Percentiles rank a stretch among this genome's conserved stretches.
Evolutionary conservation across 2,797 vertebrate species (phyloP).

Genomic region (Valencia hispanica): DNA sequence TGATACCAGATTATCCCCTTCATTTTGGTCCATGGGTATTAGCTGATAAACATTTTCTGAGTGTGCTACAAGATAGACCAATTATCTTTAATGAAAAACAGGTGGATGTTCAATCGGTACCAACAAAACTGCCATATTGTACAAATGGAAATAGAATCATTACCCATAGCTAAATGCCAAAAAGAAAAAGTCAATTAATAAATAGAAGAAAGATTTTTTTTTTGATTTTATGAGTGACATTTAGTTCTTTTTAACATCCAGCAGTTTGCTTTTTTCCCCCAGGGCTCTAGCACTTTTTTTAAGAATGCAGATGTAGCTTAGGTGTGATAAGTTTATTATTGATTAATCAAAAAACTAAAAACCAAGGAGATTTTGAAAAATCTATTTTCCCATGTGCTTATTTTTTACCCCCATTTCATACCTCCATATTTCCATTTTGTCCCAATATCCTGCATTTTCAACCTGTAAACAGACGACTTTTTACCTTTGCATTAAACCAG

Average conservation of each 20-base stretch:
- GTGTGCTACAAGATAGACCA: conserved; percentile 27
- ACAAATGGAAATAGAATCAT: conserved; percentile 20
- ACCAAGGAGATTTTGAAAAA: neutral
- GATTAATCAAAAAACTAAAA: neutral
- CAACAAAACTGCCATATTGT: conserved; percentile 26
- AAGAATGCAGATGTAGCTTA: neutral
- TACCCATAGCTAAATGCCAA: neutral
- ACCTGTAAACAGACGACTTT: neutral
- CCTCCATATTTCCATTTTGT: neutral
- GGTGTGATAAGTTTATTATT: neutral
- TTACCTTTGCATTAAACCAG: no score
- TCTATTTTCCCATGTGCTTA: neutral
- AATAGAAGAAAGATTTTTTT: neutral
- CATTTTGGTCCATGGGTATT: neutral
- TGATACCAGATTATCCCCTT: neutral
- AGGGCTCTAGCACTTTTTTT: neutral
- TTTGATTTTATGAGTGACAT: neutral
- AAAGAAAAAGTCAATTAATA: conserved; percentile 6
- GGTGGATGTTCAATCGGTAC: conserved; percentile 25
- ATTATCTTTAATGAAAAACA: conserved; percentile 25
- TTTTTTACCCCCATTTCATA: neutral
- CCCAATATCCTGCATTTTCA: neutral
- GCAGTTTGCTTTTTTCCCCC: neutral
- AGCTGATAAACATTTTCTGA: conserved; percentile 39
- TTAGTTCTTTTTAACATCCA: neutral